These are phyloP conservation scores for Corydoras sp. DNA, from an alignment of 2,113 vertebrate genomes.

Conservation along the genomic window DNA sequence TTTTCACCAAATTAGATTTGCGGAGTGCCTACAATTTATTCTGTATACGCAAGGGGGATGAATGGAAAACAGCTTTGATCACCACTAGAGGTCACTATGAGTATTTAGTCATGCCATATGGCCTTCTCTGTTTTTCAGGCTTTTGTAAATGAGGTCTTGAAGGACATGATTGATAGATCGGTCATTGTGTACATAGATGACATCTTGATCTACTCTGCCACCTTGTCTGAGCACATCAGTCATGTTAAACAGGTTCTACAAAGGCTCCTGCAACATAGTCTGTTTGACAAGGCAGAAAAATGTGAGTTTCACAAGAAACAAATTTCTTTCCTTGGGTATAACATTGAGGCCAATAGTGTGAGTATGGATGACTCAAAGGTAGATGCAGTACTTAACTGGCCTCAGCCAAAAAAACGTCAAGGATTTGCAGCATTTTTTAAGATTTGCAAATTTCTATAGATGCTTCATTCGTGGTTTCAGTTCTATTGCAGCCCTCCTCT, in stretches of 20 bases:
- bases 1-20: neutral
- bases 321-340: no score
- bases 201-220: neutral
- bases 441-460: no score
- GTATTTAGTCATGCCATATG: neutral
- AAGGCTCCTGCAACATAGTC: neutral
- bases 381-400: no score
- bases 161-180: neutral
- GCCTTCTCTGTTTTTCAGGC: neutral
- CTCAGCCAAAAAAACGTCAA: no score
- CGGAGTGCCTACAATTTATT: neutral
- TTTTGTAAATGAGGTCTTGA: neutral
- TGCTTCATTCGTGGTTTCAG: neutral
- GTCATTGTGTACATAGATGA: neutral
- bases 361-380: no score
- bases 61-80: neutral
- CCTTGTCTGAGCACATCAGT: neutral
- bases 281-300: neutral
- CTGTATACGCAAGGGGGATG: neutral
- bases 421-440: no score
- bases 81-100: neutral
- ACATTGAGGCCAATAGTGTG: no score
- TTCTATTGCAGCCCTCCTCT: neutral
- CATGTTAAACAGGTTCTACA: neutral
- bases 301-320: no score